Base-by-base conservation (phyloP, 2,797 vertebrate species). In the Babyrousa celebensis region DNA sequence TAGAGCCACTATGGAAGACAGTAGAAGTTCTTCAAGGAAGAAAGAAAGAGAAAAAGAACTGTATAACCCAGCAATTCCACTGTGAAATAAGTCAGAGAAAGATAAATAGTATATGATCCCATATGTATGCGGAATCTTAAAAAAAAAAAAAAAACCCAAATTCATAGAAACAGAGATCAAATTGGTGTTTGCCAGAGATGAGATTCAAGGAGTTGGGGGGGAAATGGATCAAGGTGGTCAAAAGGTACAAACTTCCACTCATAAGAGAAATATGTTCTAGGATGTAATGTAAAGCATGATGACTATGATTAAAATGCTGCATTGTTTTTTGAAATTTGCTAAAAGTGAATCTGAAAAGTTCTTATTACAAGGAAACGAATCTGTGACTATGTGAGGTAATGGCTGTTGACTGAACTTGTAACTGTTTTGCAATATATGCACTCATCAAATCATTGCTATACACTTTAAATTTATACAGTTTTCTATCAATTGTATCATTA, bases 131-230 rank as follows among this genome's bases (percentile, higher is more conserved):
- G 16, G 21, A 63, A 82, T 60, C 60, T 75, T 15, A 87, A 79
- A 80, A 72, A 56, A 56, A 58, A 20, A 87, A 79, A 80, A 65
- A 56, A 56, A 58, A 36, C 36, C 0, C 4, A 65, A 72, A 91
- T 16, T 85, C 27, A 27, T 20, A 85, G 43, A 85, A 78, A 65
- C 80, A 32, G 56, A 52, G 93, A 56, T 91, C 48, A 95, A 14
- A 80, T 72, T 23, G 14, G 17, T 52, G 15, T 12, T 91, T 36
- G 17, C 54, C 43, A 77, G 36, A 52, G 23, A 14, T 11, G 17
- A 43, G 48, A 4, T 5, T 54, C 16, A 32, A 29, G 18, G 12
- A 16, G 15, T 12, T 77, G 48, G 10, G 27, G 27, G 8, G 12
- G 23, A 48, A 70, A 87, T 78, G 29, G 17, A 12, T 32, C 23